Base-by-base conservation (phyloP, 2,888 invertebrate species). In the Meloe dianella region DNA sequence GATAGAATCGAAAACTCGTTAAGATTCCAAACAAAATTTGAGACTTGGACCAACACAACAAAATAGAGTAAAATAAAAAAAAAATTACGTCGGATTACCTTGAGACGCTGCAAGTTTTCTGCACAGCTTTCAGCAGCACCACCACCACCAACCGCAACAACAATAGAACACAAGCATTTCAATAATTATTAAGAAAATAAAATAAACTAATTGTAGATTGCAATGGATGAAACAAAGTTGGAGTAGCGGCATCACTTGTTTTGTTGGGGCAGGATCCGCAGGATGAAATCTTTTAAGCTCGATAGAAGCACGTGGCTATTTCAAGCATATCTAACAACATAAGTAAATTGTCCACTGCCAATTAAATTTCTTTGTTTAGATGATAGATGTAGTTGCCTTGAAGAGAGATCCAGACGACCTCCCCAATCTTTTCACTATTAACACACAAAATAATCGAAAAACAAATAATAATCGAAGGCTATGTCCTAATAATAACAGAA, bases 291-390 rank as follows among this genome's bases (percentile, higher is more conserved):
- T 14, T 38, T n/a, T 38, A 17, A 17, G 41, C 17, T 12, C 41
- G n/a, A 17, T 41, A 41, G 8, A 17, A 41, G 47, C 47, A 47
- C 47, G 47, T 47, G 47, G 47, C 10, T 2, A 38, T 17, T 61
- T 65, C n/a, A n/a, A n/a, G n/a, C n/a, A n/a, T n/a, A n/a, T n/a
- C n/a, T n/a, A n/a, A n/a, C n/a, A n/a, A n/a, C n/a, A n/a, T n/a
- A 47, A 47, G 3, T 9, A 20, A 47, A 9, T 20, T 47, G 20
- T 20, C 20, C 61, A 61, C 62, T 67, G 68, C 68, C 71, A 71
- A 74, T 74, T 72, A 74, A 68, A 70, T 74, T 70, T 71, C 72
- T 72, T 74, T 74, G 74, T 74, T 69, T 74, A 65, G 61, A 67
- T 69, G 69, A 65, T 71, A 70, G 70, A 74, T 72, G 69, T 17